Percentiles rank a stretch among this genome's conserved stretches.
Conservation (phyloP, 2,113 vertebrate species). For the Tursiops truncatus region DNA sequence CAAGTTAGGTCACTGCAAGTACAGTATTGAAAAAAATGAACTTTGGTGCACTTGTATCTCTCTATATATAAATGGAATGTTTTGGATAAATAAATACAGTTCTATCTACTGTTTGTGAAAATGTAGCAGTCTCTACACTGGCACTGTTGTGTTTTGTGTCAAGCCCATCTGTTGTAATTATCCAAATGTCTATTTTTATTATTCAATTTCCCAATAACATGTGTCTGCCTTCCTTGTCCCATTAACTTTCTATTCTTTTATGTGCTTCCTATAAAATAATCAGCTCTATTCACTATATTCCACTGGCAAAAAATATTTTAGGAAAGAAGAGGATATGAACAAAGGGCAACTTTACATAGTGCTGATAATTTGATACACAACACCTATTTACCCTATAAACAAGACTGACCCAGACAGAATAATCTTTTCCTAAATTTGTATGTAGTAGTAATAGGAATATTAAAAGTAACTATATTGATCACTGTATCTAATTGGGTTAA, state of each 20-base stretch:
- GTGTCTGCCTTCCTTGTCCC: conserved; percentile 68
- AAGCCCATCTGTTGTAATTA: conserved; percentile 77
- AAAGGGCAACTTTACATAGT: conserved; percentile 2
- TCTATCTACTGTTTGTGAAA: conserved; percentile 47
- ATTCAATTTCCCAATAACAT: conserved; percentile 77
- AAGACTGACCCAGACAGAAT: not conserved
- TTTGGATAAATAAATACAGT: conserved; percentile 63
- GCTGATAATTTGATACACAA: not conserved
- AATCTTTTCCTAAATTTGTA: not conserved
- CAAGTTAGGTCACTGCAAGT: conserved; percentile 3
- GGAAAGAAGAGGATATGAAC: not conserved
- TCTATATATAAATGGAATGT: conserved; percentile 51
- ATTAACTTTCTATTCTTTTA: conserved; percentile 60
- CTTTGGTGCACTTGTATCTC: conserved; percentile 45
- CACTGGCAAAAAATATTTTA: not conserved
- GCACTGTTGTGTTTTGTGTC: conserved; percentile 49
- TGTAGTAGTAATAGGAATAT: not conserved
- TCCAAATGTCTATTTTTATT: conserved; percentile 79
- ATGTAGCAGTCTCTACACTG: conserved; percentile 5
- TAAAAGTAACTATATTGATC: not conserved
- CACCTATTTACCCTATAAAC: not conserved
- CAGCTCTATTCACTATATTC: conserved; percentile 29
- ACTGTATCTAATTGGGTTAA: not conserved
- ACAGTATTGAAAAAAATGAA: conserved; percentile 35
- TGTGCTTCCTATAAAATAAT: conserved; percentile 54